Evolutionary conservation across 2,797 vertebrate genomes (phyloP), one percentile per base, ranked within the genome.

Genomic region (Neosalanx taihuensis): DNA sequence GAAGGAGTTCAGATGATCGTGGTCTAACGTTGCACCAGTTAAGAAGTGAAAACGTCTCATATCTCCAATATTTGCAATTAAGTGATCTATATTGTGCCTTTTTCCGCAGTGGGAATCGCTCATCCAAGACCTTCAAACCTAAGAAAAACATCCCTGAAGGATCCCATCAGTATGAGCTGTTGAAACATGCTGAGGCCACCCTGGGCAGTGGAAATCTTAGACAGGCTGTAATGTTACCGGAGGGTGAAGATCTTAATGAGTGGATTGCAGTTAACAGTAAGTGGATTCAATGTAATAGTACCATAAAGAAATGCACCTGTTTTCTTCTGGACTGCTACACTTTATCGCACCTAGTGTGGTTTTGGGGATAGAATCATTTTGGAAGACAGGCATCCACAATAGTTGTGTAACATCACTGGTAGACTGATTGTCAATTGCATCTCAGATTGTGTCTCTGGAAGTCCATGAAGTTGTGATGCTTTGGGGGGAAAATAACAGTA

Each of bases 211-310:
- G 97, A 0, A 98, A 99, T 86, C 88, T 99, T 33, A 87, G 97
- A n/a, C 96, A 97, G 72, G 97, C 97, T 0, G 97, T 98, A 4
- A 96, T 97, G 95, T 82, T 98, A 74, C 97, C 97, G 0, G 97
- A 99, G 77, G 96, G 97, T 72, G 97, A 99, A 80, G 97, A 99
- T 81, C 95, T 99, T 29, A 98, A 99, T 41, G 97, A 99, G 74
- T 99, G 97, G 97, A 97, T 99, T 6, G 97, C 97, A 0, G 97
- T 99, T 26, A 99, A 99, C 82, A 98, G 97, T 99, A 81, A 95
- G 96, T 91, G 37, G 64, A 81, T 56, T 53, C 49, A n/a, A 33
- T 37, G 2, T 10, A 60, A 30, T 4, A 60, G 13, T 4, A 26
- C 6, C 26, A 26, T 71, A 18, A 9, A 51, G 29, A 31, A 31